Evolutionary conservation across 2,888 invertebrate genomes (phyloP).

Genomic region (Ceriagrion tenellum): DNA sequence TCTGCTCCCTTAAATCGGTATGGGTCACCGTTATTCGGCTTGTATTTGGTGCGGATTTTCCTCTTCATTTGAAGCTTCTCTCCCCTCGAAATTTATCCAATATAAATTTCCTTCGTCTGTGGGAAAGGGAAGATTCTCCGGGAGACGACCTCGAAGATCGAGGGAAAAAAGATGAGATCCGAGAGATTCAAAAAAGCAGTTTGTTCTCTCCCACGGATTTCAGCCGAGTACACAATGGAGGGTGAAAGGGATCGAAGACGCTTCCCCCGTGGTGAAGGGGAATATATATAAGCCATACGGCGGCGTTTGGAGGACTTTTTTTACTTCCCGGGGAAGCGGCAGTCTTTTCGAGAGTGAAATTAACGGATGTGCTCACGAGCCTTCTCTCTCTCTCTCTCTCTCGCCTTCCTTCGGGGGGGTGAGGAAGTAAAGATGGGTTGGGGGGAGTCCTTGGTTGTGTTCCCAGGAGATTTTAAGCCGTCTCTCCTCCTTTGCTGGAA

Average conservation of each 20-base stretch:
- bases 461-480: conserved; percentile 13
- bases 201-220: not conserved
- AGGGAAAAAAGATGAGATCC: not conserved
- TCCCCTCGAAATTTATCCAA: too few species aligned
- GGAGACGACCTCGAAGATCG: not conserved
- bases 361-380: not conserved
- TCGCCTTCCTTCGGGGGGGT: not conserved
- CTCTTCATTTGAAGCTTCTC: too few species aligned
- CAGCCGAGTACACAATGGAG: not conserved
- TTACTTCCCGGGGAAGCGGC: not conserved
- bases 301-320: not conserved
- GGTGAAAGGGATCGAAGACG: not conserved
- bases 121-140: too few species aligned
- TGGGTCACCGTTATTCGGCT: too few species aligned
- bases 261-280: not conserved
- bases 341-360: not conserved
- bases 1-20: too few species aligned
- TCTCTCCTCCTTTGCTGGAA: not conserved
- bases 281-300: too few species aligned
- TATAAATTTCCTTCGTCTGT: too few species aligned
- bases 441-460: conserved; percentile 21
- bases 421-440: not conserved
- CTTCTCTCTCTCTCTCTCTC: too few species aligned
- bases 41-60: too few species aligned
- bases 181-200: not conserved